Evolutionary conservation across 2,113 vertebrate genomes (phyloP).

Genomic region (Pluvialis apricaria): DNA sequence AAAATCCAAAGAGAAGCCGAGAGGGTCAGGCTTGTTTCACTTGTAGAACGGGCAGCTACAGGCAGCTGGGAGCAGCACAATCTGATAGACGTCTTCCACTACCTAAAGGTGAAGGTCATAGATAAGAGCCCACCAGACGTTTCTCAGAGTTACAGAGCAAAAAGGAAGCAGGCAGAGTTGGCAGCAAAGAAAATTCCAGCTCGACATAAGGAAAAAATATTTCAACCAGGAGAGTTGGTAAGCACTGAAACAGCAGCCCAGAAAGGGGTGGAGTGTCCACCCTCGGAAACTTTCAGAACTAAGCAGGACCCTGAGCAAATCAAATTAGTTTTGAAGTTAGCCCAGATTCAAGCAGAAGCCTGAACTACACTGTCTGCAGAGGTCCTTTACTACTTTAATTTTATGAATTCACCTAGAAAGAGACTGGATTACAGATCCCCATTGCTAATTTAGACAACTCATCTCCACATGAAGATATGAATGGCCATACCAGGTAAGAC

Average conservation of each 20-base stretch:
- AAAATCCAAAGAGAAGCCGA: neutral
- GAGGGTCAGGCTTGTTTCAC: neutral
- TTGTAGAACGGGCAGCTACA: neutral
- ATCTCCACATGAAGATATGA: neutral
- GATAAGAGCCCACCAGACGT: neutral
- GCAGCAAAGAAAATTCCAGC: neutral
- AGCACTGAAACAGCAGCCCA: neutral
- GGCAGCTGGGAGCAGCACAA: neutral
- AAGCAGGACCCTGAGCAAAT: neutral
- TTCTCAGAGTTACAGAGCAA: neutral
- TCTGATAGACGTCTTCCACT: neutral
- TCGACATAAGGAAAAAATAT: neutral
- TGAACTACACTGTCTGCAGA: neutral
- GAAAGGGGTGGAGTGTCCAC: neutral
- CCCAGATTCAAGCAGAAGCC: neutral
- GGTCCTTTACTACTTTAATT: neutral
- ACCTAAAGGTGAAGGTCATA: neutral
- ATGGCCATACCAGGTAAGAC: neutral
- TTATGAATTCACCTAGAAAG: neutral
- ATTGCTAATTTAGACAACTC: neutral
- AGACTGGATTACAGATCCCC: neutral
- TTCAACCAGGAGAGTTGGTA: neutral
- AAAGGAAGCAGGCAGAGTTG: neutral
- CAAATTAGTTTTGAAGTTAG: neutral
- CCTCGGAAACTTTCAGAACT: neutral